Evolutionary conservation across 2,888 invertebrate species (phyloP), one percentile per base, ranked within the genome.

Genomic region (Ochlodes sylvanus): DNA sequence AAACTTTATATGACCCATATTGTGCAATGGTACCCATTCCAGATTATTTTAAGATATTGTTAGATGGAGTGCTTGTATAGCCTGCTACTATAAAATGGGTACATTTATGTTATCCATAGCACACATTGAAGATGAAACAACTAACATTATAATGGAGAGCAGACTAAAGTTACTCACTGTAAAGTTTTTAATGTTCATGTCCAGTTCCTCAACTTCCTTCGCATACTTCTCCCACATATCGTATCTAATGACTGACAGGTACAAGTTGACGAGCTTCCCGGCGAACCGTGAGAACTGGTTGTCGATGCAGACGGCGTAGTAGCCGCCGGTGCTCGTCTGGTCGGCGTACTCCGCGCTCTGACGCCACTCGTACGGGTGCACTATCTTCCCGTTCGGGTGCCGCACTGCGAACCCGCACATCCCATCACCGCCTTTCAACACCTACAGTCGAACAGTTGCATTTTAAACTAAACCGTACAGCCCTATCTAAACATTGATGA

Each of bases 161-260:
- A 5, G 27, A 2, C 2, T 17, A n/a, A 38, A 5, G 9, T 0
- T 10, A 93, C 95, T 94, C 87, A 97, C 98, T 57, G 98, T 98
- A 79, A 98, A 98, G 86, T 98, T 98, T 75, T 96, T 96, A 79
- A 98, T 97, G 76, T 98, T 97, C 82, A 98, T 94, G 82, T 98
- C 97, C 70, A 98, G 86, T 56, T 97, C 97, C 81, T 98, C 97
- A 21, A 98, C 94, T 89, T 99, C 98, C 83, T 97, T 96, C 0
- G 98, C 95, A 79, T 97, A 98, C 80, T 97, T 95, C 79, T 98
- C 97, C 99, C 99, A 99, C 86, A 97, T 96, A 80, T 98, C 98
- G 79, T 98, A 98, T 80, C 98, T 95, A 67, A 98, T 98, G 5
- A 98, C 98, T 0, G 98, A 98, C 69, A 98, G 95, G 81, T 98